A percentile compares a stretch with the other conserved stretches of the same genome.
Conservation (phyloP, 2,888 invertebrate genomes). For the Blastobasis adustella region DNA sequence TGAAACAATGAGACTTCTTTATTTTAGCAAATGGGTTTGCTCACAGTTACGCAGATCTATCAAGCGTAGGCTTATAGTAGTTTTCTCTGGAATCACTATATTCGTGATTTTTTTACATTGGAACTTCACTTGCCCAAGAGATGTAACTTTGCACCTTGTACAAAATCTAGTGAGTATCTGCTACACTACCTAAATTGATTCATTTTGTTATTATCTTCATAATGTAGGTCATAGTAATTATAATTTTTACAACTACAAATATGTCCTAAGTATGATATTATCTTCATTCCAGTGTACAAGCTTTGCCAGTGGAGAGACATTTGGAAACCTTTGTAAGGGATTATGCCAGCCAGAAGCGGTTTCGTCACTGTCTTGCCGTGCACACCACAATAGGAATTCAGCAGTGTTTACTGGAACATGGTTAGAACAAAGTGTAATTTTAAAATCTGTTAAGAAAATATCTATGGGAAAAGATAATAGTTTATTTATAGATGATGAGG, state of each 20-base stretch:
- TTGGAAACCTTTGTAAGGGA: slow-evolving; percentile 78
- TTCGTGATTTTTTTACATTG: slow-evolving; percentile 42
- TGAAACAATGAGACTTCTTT: slow-evolving; percentile 1
- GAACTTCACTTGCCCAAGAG: slow-evolving; percentile 74
- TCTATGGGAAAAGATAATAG: slow-evolving; percentile 33
- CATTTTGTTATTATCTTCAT: not conserved
- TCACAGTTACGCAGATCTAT: slow-evolving; percentile 18
- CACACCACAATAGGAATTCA: slow-evolving; percentile 76
- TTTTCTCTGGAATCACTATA: slow-evolving; percentile 15
- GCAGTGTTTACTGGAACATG: slow-evolving; percentile 76
- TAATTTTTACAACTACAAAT: not conserved
- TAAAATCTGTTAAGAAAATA: slow-evolving; percentile 66
- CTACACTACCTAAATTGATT: not conserved
- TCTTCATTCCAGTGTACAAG: slow-evolving; percentile 68
- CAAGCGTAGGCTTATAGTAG: slow-evolving; percentile 18
- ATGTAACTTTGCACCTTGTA: slow-evolving; percentile 73
- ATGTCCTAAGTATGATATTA: not conserved
- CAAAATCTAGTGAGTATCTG: slow-evolving; percentile 68
- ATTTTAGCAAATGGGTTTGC: slow-evolving; percentile 9
- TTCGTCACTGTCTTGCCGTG: slow-evolving; percentile 74
- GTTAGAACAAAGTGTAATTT: slow-evolving; percentile 72
- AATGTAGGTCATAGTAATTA: not conserved
- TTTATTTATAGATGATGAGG: slow-evolving; percentile 69
- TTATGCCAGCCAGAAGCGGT: slow-evolving; percentile 73
- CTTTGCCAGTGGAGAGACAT: slow-evolving; percentile 66